Conservation (phyloP, 2,113 vertebrate genomes). For the Oriolus oriolus region DNA sequence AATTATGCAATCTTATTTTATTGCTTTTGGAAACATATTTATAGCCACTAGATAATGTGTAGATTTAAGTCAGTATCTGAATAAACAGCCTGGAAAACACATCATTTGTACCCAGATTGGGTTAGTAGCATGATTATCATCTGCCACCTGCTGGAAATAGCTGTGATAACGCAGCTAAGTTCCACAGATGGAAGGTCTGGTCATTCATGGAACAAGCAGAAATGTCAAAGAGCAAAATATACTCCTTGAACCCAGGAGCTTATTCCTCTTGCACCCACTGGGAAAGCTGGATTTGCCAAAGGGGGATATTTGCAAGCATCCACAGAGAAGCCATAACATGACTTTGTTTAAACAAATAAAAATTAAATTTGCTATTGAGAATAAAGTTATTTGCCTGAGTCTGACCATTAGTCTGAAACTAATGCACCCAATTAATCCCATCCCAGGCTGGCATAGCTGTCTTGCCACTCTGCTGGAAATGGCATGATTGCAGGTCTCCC, state of each 20-base stretch:
- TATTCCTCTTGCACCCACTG: background rate
- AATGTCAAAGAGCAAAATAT: background rate
- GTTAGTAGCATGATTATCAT: background rate
- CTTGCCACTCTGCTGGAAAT: background rate
- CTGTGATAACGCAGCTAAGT: background rate
- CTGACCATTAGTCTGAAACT: background rate
- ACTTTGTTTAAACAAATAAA: background rate
- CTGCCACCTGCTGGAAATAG: constrained; percentile 62
- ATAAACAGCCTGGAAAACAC: background rate
- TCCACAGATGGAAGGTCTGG: background rate
- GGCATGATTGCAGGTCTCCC: background rate
- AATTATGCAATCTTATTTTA: background rate
- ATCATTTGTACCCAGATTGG: constrained; percentile 6
- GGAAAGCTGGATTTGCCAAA: background rate
- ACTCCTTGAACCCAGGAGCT: background rate
- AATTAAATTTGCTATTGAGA: background rate
- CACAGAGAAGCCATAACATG: background rate
- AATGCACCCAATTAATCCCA: background rate
- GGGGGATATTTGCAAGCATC: background rate
- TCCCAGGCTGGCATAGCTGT: background rate
- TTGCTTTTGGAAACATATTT: constrained; percentile 6
- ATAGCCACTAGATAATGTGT: background rate
- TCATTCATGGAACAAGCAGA: background rate
- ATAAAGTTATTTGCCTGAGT: background rate
- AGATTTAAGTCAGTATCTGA: constrained; percentile 21